Conservation (phyloP, 2,113 vertebrate species). For the Pelusios castaneus region DNA sequence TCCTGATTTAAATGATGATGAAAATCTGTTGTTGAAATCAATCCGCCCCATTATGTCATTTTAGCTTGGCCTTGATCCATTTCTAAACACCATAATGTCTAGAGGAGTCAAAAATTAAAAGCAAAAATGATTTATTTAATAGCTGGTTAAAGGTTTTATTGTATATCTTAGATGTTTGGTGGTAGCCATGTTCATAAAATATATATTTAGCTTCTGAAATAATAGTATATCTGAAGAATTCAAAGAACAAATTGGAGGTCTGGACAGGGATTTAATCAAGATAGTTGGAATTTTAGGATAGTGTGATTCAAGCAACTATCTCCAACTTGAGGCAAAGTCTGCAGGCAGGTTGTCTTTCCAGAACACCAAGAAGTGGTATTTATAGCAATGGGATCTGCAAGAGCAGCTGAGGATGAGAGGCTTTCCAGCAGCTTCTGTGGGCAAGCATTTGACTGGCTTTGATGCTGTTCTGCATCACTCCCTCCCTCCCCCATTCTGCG, state of each 20-base stretch:
- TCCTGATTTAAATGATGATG: neutral
- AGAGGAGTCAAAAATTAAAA: neutral
- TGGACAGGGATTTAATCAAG: neutral
- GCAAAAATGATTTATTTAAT: neutral
- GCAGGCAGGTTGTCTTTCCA: conserved; percentile 37
- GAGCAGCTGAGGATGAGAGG: conserved; percentile 75
- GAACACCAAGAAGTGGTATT: conserved; percentile 66
- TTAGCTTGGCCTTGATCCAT: accelerated
- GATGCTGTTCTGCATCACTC: neutral
- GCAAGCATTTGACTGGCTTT: neutral
- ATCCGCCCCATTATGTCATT: neutral
- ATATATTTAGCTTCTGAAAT: accelerated
- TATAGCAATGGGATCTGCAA: conserved; percentile 68
- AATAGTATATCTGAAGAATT: accelerated
- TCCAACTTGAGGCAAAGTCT: conserved; percentile 40
- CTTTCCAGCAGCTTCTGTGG: conserved; percentile 73
- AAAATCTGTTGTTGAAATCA: neutral
- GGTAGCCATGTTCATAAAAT: accelerated
- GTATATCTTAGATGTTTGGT: neutral
- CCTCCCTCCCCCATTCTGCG: conserved; percentile 60
- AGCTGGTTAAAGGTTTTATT: neutral
- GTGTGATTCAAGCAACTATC: neutral
- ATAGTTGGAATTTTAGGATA: neutral
- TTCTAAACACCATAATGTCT: neutral
- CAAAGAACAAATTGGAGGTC: accelerated